Evolutionary conservation across 2,113 vertebrate species (phyloP), one percentile per base, ranked within the genome.

Genomic region (Marcusenius ussheri): DNA sequence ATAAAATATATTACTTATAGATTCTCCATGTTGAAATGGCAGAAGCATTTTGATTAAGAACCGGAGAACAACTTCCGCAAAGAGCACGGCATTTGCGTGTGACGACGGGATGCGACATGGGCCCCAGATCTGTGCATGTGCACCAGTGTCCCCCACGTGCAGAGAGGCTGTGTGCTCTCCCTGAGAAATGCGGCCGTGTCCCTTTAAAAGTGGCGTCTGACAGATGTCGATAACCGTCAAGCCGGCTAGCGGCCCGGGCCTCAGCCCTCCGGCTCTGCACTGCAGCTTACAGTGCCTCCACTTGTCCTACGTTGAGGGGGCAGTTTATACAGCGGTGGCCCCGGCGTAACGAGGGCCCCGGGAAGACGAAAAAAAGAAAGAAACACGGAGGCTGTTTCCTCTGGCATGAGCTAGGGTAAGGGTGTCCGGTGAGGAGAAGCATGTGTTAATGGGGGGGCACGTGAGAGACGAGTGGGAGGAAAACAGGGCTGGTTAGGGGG

Each of bases 221-320:
- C 96, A 96, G 95, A 97, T 97, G 96, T 94, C 97, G 95, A 97
- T 95, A 97, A 97, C 94, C 27, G 31, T 95, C 93, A 94, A 94
- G 94, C 92, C 91, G 0, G 2, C 94, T 89, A 90, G 91, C 94
- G 92, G 94, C 95, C 94, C 94, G 91, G 91, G 93, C 91, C 92
- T 90, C 92, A 0, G 92, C 94, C 94, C 92, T 93, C 92, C 92
- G 94, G 96, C 92, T 94, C 94, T 90, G 94, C 96, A 96, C 92
- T 94, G 95, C 92, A 92, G 94, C 95, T 96, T 95, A 96, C 94
- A 95, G 94, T 95, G 94, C 93, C 95, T 96, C 94, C 95, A 95
- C 96, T 96, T 94, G 94, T 95, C 96, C 95, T 95, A 96, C 95
- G 94, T 95, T 91, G 0, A 93, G 95, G 96, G 96, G 45, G 93